These are phyloP conservation scores for Parnassius glacialis DNA, from an alignment of 2,888 invertebrate species.

Conservation along the genomic window DNA sequence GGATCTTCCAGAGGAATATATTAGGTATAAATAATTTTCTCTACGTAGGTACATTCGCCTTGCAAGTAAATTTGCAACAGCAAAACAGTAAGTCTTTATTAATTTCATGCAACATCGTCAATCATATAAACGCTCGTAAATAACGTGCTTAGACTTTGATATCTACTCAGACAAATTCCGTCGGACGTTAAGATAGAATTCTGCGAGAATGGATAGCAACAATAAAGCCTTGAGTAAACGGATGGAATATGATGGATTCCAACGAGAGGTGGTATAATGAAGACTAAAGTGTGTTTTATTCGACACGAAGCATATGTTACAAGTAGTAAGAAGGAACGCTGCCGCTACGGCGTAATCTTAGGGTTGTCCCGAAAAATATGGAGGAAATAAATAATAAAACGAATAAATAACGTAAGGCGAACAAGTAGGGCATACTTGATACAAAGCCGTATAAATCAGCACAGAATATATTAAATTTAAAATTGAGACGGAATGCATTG, in stretches of 20 bases:
- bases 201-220: slow-evolving; percentile 8
- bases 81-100: neutral
- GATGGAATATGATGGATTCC: slow-evolving; percentile 18
- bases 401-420: too few species aligned
- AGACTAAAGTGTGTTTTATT: slow-evolving; percentile 13
- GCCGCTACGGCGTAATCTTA: slow-evolving; percentile 6
- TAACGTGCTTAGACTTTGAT: slow-evolving; percentile 6
- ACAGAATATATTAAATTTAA: too few species aligned
- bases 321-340: slow-evolving; percentile 3
- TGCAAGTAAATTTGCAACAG: too few species aligned
- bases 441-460: too few species aligned
- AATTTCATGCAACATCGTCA: slow-evolving; percentile 5
- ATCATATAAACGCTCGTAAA: neutral
- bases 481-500: too few species aligned
- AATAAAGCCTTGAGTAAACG: slow-evolving; percentile 8
- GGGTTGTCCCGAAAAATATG: slow-evolving; percentile 5
- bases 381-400: too few species aligned
- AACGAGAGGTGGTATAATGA: slow-evolving; percentile 14
- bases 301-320: slow-evolving; percentile 14
- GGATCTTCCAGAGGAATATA: too few species aligned
- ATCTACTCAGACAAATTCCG: slow-evolving; percentile 15
- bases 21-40: too few species aligned
- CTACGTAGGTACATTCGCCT: too few species aligned
- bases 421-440: too few species aligned
- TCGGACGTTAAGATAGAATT: slow-evolving; percentile 8